Percentiles rank a stretch among this genome's conserved stretches.
These are phyloP conservation scores for Ariolimax columbianus DNA, from an alignment of 2,888 invertebrate genomes.

Conservation along the genomic window DNA sequence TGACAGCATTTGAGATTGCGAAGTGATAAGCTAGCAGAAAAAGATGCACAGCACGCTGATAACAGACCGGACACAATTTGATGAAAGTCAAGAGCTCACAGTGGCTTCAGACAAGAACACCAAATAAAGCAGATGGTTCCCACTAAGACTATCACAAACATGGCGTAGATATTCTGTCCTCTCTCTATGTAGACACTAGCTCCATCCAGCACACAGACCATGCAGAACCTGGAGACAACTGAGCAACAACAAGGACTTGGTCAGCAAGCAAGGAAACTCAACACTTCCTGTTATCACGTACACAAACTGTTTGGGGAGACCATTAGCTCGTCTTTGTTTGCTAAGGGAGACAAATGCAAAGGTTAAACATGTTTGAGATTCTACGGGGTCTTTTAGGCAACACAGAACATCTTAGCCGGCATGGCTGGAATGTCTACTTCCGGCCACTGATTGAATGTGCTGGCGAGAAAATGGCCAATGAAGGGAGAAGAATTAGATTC, in stretches of 20 bases:
- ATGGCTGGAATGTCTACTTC: slow-evolving; percentile 2
- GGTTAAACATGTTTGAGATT: background rate
- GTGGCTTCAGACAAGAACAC: too few species aligned
- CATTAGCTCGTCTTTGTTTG: background rate
- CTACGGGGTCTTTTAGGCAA: background rate
- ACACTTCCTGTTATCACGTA: background rate
- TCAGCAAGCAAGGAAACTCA: background rate
- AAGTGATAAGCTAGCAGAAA: too few species aligned
- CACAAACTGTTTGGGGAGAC: background rate
- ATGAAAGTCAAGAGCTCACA: too few species aligned
- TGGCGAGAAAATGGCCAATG: background rate
- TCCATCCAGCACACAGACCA: background rate
- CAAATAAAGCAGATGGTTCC: too few species aligned
- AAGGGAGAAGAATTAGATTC: background rate
- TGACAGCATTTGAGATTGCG: too few species aligned
- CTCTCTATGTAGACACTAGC: too few species aligned
- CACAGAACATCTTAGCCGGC: background rate
- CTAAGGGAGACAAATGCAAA: background rate
- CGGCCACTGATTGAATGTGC: background rate
- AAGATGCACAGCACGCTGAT: too few species aligned
- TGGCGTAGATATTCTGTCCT: too few species aligned
- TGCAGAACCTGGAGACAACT: background rate
- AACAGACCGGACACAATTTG: too few species aligned
- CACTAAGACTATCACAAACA: too few species aligned
- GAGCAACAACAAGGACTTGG: background rate